Conservation (phyloP, 2,888 invertebrate genomes). For the Yponomeuta plumbellus region DNA sequence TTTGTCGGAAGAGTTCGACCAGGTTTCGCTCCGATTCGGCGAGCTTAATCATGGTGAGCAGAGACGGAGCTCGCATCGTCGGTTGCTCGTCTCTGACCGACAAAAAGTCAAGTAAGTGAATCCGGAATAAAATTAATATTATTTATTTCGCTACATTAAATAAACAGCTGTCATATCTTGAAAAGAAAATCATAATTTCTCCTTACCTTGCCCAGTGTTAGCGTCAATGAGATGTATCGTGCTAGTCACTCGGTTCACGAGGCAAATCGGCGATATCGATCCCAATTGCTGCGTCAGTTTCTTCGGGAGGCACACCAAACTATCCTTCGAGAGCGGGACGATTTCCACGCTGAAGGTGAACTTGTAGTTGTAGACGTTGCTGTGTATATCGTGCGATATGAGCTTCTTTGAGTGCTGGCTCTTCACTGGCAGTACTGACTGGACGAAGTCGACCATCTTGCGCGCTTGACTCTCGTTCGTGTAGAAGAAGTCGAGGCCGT, state of each 20-base stretch:
- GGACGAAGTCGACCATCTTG: conserved; percentile 96
- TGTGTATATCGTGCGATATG: conserved; percentile 97
- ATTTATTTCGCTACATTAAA: no score
- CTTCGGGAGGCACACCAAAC: conserved; percentile 91
- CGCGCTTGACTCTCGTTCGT: conserved; percentile 91
- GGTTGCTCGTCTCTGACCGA: no score
- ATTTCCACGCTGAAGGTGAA: conserved; percentile 96
- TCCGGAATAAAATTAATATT: no score
- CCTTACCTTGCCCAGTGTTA: conserved; percentile 84
- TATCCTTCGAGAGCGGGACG: conserved; percentile 96
- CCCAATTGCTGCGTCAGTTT: conserved; percentile 91
- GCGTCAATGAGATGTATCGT: conserved; percentile 96
- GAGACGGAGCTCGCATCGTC: no score
- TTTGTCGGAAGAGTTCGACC: no score
- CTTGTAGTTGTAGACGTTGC: conserved; percentile 97
- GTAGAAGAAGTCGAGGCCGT: conserved; percentile 97
- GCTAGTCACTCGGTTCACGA: conserved; percentile 93
- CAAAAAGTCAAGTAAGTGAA: no score
- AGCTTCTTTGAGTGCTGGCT: conserved; percentile 94
- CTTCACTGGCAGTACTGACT: conserved; percentile 90
- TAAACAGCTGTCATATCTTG: no score
- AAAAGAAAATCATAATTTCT: not conserved
- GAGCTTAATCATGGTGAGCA: no score
- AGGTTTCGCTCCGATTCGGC: no score
- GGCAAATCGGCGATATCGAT: conserved; percentile 90